Conservation (phyloP, 2,888 invertebrate species). For the Ophioninae sp. region DNA sequence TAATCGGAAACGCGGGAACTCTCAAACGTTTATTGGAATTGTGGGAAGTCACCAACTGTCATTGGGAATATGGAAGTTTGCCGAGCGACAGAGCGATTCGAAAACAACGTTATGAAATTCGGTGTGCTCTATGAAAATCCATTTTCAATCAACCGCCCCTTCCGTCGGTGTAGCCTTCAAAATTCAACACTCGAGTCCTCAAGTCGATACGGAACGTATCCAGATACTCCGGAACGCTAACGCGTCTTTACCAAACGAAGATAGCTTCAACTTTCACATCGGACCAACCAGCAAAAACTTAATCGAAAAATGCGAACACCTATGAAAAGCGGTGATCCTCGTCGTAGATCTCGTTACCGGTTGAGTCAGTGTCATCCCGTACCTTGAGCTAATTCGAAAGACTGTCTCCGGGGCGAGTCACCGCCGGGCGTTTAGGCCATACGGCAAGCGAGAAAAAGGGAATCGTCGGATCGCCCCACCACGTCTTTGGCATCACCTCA, state of each 20-base stretch:
- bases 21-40: not conserved
- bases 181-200: not conserved
- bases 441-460: not conserved
- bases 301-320: not conserved
- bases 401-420: not conserved
- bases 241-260: no score
- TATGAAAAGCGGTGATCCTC: not conserved
- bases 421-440: not conserved
- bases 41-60: not conserved
- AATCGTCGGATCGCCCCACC: not conserved
- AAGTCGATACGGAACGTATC: no score
- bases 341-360: not conserved
- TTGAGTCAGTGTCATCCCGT: not conserved
- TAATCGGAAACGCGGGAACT: not conserved
- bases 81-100: no score
- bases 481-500: not conserved
- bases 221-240: no score
- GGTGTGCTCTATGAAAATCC: not conserved
- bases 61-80: not conserved
- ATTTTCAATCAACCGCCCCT: not conserved
- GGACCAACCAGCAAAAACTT: no score
- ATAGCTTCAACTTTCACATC: no score
- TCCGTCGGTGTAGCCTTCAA: not conserved
- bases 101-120: not conserved
- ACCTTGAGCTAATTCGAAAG: not conserved